phyloP scores from a whole-genome alignment of 2,113 vertebrate genomes.

The Pimephales promelas region DNA sequence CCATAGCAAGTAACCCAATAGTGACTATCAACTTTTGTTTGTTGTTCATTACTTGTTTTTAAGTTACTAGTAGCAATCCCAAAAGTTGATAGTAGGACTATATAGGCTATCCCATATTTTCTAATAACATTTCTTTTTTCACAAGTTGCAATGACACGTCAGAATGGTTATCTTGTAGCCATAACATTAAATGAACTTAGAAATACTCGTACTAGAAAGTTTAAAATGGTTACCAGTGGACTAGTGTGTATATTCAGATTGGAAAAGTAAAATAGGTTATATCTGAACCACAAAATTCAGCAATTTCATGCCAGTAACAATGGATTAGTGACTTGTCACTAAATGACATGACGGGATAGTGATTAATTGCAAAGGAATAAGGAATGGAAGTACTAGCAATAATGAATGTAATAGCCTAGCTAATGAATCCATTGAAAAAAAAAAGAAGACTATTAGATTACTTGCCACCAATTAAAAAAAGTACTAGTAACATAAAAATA shows the following conservation, averaged over 20 bases:
- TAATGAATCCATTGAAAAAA: background rate
- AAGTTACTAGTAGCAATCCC: background rate
- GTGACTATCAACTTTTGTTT: background rate
- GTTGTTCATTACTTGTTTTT: background rate
- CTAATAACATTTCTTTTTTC: background rate
- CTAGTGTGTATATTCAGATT: background rate
- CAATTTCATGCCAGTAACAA: background rate
- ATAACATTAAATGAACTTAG: background rate
- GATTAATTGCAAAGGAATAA: background rate
- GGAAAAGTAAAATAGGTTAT: background rate
- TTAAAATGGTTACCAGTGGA: background rate
- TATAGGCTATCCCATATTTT: background rate
- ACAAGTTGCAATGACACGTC: conserved; percentile 35
- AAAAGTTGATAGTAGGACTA: background rate
- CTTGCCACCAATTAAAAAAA: background rate
- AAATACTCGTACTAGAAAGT: background rate
- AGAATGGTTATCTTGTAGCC: conserved; percentile 31
- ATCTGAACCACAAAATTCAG: background rate
- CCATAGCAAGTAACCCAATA: background rate
- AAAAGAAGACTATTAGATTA: background rate
- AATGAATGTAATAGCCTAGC: background rate
- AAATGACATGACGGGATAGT: background rate
- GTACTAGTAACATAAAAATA: background rate
- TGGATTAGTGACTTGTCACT: background rate
- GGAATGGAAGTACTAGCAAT: background rate